These are phyloP conservation scores for Trinorchestia longiramus DNA, from an alignment of 1,140 invertebrate genomes.

Conservation along the genomic window DNA sequence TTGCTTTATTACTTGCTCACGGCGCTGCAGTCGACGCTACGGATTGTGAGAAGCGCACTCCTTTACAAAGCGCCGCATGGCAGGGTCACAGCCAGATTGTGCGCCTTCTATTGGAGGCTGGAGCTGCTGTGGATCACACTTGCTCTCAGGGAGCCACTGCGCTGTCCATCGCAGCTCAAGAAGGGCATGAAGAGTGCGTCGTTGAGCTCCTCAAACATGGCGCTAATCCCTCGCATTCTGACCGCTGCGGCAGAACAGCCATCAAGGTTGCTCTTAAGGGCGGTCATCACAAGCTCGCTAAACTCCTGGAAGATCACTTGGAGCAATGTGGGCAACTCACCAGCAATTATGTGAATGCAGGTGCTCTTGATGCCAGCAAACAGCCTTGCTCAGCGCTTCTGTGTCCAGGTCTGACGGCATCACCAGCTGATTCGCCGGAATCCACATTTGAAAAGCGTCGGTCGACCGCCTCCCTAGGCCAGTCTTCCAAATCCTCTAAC, in stretches of 20 bases:
- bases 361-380: constrained; percentile 78
- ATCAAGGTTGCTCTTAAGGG: constrained; percentile 83
- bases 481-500: constrained; percentile 81
- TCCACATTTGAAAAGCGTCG: constrained; percentile 77
- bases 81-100: constrained; percentile 90
- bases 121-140: constrained; percentile 85
- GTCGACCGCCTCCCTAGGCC: constrained; percentile 80
- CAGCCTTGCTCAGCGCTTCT: constrained; percentile 78
- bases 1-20: constrained; percentile 83
- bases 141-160: constrained; percentile 93
- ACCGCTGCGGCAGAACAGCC: constrained; percentile 88
- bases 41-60: constrained; percentile 89
- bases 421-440: constrained; percentile 76
- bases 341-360: constrained; percentile 66
- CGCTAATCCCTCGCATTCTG: constrained; percentile 91
- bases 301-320: constrained; percentile 73
- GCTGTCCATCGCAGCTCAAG: constrained; percentile 77
- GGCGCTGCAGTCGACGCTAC: constrained; percentile 88
- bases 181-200: constrained; percentile 93
- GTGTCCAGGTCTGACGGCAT: constrained; percentile 70
- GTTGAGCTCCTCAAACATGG: constrained; percentile 86
- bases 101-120: constrained; percentile 81
- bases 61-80: constrained; percentile 95
- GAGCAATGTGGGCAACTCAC: constrained; percentile 67
- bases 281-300: constrained; percentile 80